Evolutionary conservation across 2,797 vertebrate genomes (phyloP), one percentile per base, ranked within the genome.

Genomic region (Eospalax fontanierii): DNA sequence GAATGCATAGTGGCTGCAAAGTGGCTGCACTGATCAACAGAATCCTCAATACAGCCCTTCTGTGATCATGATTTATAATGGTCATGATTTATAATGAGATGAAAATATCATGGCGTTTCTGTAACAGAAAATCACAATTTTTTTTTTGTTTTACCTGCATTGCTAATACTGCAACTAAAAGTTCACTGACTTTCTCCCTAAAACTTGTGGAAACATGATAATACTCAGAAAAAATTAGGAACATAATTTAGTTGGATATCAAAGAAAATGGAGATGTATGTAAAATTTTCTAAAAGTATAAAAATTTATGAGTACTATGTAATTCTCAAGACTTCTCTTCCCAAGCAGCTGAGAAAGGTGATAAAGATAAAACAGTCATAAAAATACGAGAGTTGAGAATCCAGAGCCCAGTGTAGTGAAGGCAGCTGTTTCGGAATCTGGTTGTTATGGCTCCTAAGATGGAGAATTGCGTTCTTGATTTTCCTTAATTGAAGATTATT

Each of bases 41-140:
- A 18, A 80, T 80, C 63, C 57, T 84, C 79, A 87, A 71, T 19
- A 50, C 3, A 68, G 12, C 63, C 30, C 35, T 15, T 71, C 40
- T 73, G 73, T 38, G 50, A 66, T 76, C 43, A 54, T 91, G 38
- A 93, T 91, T 93, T 88, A 80, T 80, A 85, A 87, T 15, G 8
- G 65, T 76, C 43, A 54, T 91, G 38, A 93, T 91, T 93, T 88
- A 80, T 80, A 85, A 87, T 15, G 8, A 3, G 90, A 80, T 80
- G 8, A 2, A 18, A 35, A 73, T 91, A 65, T 96, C 84, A 70
- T 40, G 76, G 61, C 54, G 4, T 0, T 93, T 28, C 54, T 54
- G 21, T 82, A 33, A 22, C 5, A 63, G 22, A 79, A 63, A 4
- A 78, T 66, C 46, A 38, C 30, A 91, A 76, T 76, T 71, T 61